phyloP scores from a whole-genome alignment of 1,140 invertebrate species.

The Cyclargus thomasi region DNA sequence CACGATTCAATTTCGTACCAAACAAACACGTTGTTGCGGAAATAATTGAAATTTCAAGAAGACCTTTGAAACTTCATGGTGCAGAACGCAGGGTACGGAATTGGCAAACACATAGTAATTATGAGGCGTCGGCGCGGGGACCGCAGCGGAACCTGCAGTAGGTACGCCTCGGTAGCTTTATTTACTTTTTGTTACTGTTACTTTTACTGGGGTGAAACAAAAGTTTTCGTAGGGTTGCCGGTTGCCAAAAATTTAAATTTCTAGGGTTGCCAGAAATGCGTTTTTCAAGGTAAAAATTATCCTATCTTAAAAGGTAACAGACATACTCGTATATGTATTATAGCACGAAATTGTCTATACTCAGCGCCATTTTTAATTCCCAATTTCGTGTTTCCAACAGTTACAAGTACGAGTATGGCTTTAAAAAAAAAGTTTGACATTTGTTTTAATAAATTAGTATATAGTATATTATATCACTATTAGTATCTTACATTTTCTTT shows the following conservation, averaged over 20 bases:
- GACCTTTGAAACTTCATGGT: background rate
- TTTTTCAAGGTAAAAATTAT: too few species aligned
- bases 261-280: background rate
- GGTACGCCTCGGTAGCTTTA: background rate
- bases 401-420: too few species aligned
- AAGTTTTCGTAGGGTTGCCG: background rate
- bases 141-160: slow-evolving; percentile 1
- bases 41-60: background rate
- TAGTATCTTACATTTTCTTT: too few species aligned
- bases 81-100: background rate
- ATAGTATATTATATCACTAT: too few species aligned
- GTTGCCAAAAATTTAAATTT: background rate
- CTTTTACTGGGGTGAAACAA: background rate
- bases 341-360: too few species aligned
- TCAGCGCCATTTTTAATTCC: too few species aligned
- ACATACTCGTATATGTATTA: too few species aligned
- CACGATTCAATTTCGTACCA: background rate
- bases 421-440: too few species aligned
- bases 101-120: slow-evolving; percentile 3
- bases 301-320: too few species aligned
- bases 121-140: background rate
- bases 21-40: background rate
- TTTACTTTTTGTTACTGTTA: background rate
- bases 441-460: too few species aligned
- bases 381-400: too few species aligned